A percentile compares a stretch with the other conserved stretches of the same genome.
Conservation (phyloP, 2,888 invertebrate genomes). For the Agrochola lota region DNA sequence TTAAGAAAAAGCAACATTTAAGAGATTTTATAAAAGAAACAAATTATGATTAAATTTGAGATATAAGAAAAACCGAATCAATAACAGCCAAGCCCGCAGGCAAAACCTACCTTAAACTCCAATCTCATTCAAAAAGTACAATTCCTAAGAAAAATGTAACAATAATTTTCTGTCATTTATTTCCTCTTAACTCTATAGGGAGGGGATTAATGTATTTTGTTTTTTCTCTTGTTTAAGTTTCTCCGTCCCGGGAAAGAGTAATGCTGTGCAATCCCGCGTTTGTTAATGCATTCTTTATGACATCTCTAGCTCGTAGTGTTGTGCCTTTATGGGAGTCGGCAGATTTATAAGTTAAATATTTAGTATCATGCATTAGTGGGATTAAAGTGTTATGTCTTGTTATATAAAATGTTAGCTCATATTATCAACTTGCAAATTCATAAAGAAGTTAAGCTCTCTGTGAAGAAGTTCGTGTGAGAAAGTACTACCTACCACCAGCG, state of each 20-base stretch:
- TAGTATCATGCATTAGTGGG: slow-evolving; percentile 63
- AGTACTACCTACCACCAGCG: too few species aligned
- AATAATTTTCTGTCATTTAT: slow-evolving; percentile 50
- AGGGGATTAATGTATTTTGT: slow-evolving; percentile 61
- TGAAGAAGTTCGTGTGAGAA: neutral
- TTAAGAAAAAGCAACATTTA: neutral
- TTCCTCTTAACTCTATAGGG: slow-evolving; percentile 56
- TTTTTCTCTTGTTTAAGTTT: slow-evolving; percentile 56
- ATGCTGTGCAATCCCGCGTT: slow-evolving; percentile 62
- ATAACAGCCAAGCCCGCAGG: slow-evolving; percentile 15
- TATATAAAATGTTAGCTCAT: slow-evolving; percentile 12
- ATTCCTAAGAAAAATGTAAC: slow-evolving; percentile 44
- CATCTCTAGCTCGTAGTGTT: slow-evolving; percentile 64
- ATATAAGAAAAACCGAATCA: neutral
- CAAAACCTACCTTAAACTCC: neutral
- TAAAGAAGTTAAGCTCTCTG: slow-evolving; percentile 2
- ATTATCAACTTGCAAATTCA: slow-evolving; percentile 2
- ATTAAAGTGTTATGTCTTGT: slow-evolving; percentile 53
- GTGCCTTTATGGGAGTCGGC: slow-evolving; percentile 57
- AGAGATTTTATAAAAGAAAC: neutral
- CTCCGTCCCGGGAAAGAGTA: slow-evolving; percentile 52
- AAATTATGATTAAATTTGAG: neutral
- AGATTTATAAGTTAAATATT: slow-evolving; percentile 67
- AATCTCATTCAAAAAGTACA: slow-evolving; percentile 31
- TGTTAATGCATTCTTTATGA: slow-evolving; percentile 72